Evolutionary conservation across 2,797 vertebrate genomes (phyloP), one percentile per base, ranked within the genome.

Genomic region (Molossus alvarezi): DNA sequence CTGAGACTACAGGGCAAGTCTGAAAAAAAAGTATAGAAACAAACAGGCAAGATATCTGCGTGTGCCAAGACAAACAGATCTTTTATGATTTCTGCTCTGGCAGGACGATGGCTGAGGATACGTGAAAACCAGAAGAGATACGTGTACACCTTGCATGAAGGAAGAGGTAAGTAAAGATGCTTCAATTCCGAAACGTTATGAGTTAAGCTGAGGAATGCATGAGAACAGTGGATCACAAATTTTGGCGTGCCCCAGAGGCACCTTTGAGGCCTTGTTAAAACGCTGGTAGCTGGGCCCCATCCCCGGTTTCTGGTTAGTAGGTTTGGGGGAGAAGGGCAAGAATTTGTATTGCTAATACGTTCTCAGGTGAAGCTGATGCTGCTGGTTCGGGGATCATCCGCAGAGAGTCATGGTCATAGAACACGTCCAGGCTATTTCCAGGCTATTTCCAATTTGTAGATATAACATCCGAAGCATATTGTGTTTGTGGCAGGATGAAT

Each of bases 1-100:
- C 41, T 77, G 65, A 67, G 65, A 86, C 60, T 60, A 72, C 13
- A 79, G 33, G 76, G 37, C 4, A 71, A 73, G 48, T 57, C 83
- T 91, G 83, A 92, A 93, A 92, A 92, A 93, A 86, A 48, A 76
- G 67, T 48, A 82, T n/a, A 84, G 4, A 67, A 92, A 73, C n/a
- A 71, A 91, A 45, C 14, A 37, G 18, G 51, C 64, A 86, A 71
- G 29, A 64, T 48, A 71, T 25, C 21, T n/a, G 9, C 1, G 3
- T 58, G 17, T 21, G 73, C 27, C 27, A 60, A 60, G 86, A 64
- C 76, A 94, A 81, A 82, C 20, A 67, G 14, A 25, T 4, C 12
- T 72, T 83, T 64, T 72, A 15, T 90, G 58, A 84, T 82, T 93
- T 48, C 45, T 77, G 41, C 15, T 71, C 11, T 69, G 25, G n/a